phyloP scores from a whole-genome alignment of 2,113 vertebrate genomes.

The Bubo blakistoni region DNA sequence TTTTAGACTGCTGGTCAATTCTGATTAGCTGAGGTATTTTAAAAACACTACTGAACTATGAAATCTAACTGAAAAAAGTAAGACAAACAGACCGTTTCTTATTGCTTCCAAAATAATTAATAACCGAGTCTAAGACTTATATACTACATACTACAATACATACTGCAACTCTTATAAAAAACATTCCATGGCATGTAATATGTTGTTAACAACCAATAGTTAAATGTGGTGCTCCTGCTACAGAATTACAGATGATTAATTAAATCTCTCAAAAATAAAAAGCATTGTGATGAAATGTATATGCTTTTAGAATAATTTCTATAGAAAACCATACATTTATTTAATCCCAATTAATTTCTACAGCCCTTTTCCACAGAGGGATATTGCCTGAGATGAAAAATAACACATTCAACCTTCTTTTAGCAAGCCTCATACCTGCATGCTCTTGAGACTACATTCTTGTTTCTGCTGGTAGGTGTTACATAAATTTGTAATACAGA shows the following conservation, averaged over 20 bases:
- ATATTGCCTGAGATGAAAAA: not conserved
- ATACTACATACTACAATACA: not conserved
- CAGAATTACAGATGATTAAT: not conserved
- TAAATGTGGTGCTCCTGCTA: not conserved
- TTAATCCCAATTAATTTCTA: not conserved
- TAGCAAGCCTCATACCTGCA: not conserved
- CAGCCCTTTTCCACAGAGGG: not conserved
- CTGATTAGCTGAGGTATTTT: not conserved
- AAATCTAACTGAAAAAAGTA: not conserved
- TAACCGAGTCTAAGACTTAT: not conserved
- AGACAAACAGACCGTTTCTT: not conserved
- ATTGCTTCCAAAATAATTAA: not conserved
- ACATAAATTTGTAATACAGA: not conserved
- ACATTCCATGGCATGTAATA: not conserved
- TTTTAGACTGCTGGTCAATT: not conserved
- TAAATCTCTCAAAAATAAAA: not conserved
- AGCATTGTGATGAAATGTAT: not conserved
- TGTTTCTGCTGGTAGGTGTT: not conserved
- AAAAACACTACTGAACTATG: not conserved
- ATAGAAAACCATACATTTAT: not conserved
- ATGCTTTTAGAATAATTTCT: not conserved
- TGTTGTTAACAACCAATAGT: not conserved
- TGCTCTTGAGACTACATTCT: not conserved
- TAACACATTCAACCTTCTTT: not conserved
- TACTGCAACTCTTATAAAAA: not conserved